Conservation (phyloP, 1,140 invertebrate species). For the Drosophila subpulchrella region DNA sequence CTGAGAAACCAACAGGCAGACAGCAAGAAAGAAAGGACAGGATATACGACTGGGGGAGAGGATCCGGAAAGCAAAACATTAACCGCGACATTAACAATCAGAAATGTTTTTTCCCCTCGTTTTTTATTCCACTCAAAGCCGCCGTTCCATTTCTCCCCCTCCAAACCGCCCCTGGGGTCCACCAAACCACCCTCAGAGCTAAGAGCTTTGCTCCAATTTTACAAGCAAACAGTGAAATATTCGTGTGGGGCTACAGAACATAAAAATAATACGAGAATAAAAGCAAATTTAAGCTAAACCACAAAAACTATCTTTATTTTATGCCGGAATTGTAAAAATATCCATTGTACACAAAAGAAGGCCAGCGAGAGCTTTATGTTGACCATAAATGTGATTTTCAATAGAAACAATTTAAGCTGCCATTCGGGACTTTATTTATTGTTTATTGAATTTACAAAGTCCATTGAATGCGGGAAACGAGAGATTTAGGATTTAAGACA, state of each 20-base stretch:
- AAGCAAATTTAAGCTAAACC: constrained; percentile 12
- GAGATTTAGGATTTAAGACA: no score
- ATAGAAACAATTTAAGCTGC: constrained; percentile 7
- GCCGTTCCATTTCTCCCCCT: constrained; percentile 6
- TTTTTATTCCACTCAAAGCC: constrained; percentile 30
- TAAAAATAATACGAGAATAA: constrained; percentile 15
- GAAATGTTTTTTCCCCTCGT: constrained; percentile 44
- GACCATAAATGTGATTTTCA: constrained; percentile 12
- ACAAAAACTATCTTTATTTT: constrained; percentile 23
- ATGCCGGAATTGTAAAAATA: constrained; percentile 2
- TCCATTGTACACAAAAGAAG: neutral
- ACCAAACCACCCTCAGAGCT: constrained; percentile 46
- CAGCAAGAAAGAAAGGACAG: constrained; percentile 6
- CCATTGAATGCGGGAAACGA: neutral
- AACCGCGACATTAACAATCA: constrained; percentile 73
- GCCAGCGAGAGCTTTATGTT: neutral
- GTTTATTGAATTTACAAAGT: constrained; percentile 20
- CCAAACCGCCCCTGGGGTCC: constrained; percentile 22
- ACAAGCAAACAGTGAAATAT: constrained; percentile 50
- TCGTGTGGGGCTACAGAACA: constrained; percentile 13
- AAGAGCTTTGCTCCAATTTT: constrained; percentile 76
- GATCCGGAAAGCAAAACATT: constrained; percentile 45
- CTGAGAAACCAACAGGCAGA: constrained; percentile 10
- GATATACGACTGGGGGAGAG: constrained; percentile 1
- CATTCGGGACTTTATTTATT: constrained; percentile 15